These are phyloP conservation scores for Notoglanidium macrostoma DNA, from an alignment of 2,797 vertebrate genomes.

Conservation along the genomic window DNA sequence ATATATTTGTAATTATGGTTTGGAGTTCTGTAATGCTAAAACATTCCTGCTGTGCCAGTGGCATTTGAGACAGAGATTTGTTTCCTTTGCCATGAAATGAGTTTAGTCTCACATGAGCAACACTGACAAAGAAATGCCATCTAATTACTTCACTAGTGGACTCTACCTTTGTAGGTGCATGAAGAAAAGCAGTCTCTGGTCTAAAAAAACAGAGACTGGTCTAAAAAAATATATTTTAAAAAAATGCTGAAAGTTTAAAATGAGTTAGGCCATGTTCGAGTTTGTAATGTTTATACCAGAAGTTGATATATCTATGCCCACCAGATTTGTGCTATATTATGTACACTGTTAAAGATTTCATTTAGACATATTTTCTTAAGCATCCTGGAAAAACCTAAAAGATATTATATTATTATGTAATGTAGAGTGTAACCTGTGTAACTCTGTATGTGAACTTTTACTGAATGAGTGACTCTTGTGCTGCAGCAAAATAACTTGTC, in stretches of 20 bases:
- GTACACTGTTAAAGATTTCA: neutral
- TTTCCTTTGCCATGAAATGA: constrained; percentile 61
- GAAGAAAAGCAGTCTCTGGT: constrained; percentile 18
- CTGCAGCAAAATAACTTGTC: neutral
- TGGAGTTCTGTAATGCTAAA: constrained; percentile 59
- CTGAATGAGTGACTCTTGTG: neutral
- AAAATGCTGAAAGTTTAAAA: neutral
- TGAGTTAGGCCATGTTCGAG: neutral
- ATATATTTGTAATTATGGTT: constrained; percentile 63
- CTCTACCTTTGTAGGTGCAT: constrained; percentile 46
- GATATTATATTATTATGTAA: neutral
- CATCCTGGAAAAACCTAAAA: neutral
- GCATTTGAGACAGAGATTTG: constrained; percentile 62
- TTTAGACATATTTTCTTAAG: neutral
- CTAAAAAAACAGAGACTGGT: too few species aligned
- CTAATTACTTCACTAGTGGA: constrained; percentile 61
- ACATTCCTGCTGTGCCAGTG: constrained; percentile 54
- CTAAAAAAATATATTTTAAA: too few species aligned
- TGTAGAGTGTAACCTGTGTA: too few species aligned
- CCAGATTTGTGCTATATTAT: neutral
- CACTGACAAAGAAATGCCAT: constrained; percentile 59
- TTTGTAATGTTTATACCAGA: neutral
- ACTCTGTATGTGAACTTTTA: neutral
- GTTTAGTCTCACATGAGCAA: constrained; percentile 60
- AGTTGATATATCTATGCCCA: neutral